Conservation (phyloP, 2,888 invertebrate genomes). For the Thera obeliscata region DNA sequence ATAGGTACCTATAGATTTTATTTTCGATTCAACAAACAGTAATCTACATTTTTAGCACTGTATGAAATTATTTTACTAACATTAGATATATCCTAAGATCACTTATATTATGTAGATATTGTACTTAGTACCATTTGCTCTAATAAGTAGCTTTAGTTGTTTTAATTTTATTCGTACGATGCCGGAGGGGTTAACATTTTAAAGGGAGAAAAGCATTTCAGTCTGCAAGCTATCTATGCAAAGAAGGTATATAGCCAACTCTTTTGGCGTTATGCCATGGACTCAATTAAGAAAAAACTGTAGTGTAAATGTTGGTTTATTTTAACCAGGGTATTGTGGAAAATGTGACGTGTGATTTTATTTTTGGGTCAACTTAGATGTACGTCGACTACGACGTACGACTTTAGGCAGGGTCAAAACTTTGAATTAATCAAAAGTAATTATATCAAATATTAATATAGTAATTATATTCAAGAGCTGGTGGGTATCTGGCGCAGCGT, state of each 20-base stretch:
- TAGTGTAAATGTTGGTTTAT: slow-evolving; percentile 11
- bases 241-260: slow-evolving; percentile 26
- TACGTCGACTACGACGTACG: no score
- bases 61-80: no score
- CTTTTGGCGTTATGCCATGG: slow-evolving; percentile 29
- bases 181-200: slow-evolving; percentile 26
- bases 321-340: not conserved
- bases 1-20: no score
- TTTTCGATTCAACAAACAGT: no score
- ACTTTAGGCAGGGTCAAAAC: no score
- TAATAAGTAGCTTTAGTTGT: slow-evolving; percentile 4
- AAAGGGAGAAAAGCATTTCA: slow-evolving; percentile 20
- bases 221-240: slow-evolving; percentile 30
- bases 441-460: no score
- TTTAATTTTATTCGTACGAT: slow-evolving; percentile 28
- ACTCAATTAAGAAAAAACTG: slow-evolving; percentile 28
- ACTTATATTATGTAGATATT: not conserved
- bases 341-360: no score
- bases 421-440: no score
- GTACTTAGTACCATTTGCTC: not conserved
- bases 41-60: not conserved
- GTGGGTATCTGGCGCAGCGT: no score
- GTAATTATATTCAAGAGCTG: no score
- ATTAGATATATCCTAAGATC: no score
- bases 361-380: no score